Evolutionary conservation across 2,888 invertebrate genomes (phyloP), one percentile per base, ranked within the genome.

Genomic region (Plagiodera versicolora): DNA sequence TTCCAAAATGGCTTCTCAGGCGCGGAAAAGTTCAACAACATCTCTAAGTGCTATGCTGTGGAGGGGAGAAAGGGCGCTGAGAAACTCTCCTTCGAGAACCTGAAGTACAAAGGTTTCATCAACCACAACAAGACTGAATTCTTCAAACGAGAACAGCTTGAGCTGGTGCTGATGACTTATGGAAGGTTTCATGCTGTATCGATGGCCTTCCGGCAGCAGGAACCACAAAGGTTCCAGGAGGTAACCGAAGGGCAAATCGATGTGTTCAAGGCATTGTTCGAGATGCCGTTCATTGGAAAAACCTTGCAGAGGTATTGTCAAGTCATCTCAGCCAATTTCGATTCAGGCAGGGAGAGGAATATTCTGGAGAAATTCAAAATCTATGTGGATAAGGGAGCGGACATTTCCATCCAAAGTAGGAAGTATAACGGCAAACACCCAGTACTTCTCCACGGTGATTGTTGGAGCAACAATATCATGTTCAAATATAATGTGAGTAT

Each of bases 391-490:
- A 28, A 54, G 16, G 10, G 17, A 9, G 1, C 16, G 0, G 53
- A 59, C 8, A 24, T 19, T 4, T 58, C 52, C 24, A 24, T 14
- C 2, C 3, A 62, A 11, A 47, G 19, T 5, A 24, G 4, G 1
- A 10, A 8, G 11, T 64, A 60, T 32, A 47, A 35, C 14, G 64
- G 56, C 10, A 16, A 55, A 5, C 5, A 65, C 47, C 56, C 62
- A 2, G 72, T 70, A 16, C 64, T 75, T 18, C 48, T 67, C 11
- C 75, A 75, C 58, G 74, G 74, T 10, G 75, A 75, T 60, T 71
- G 67, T 46, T 73, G 72, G 70, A 67, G 67, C 24, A 70, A 72
- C 54, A 76, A 75, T 58, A 66, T 74, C 50, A 62, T 75, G 63
- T 74, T 74, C 58, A 73, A 70, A 63, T 75, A 72, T 60, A 60